Base-by-base conservation (phyloP, 2,888 invertebrate species). In the Mycalesis mineus region DNA sequence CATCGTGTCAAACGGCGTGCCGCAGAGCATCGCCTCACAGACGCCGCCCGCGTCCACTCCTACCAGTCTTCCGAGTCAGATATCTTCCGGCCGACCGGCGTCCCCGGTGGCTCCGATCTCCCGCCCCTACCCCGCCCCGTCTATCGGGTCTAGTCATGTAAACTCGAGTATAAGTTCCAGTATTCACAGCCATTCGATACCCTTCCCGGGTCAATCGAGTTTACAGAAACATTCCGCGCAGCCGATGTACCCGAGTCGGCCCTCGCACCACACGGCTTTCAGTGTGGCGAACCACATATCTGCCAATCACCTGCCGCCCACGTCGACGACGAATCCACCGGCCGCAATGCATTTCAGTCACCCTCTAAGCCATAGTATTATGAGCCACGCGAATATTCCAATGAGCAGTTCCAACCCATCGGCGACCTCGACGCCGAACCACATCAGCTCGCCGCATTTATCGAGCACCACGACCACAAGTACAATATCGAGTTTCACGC, bases 221-320 rank as follows among this genome's bases (percentile, higher is more conserved):
- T 77, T 85, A 76, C 88, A 81, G 71, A 88, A 88, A 86, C 88
- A 88, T 88, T 87, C 88, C 85, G 84, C 82, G 75, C 84, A 77
- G 65, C 70, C 86, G 68, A 78, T 75, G 63, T 88, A 85, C 69
- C 70, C 80, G 67, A 84, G 74, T 70, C 78, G 88, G 68, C 86
- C 88, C 55, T 75, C 84, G 55, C 88, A 88, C 69, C 82, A 84
- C 62, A 77, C 86, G 52, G 84, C 87, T 15, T 88, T 84, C 71
- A 80, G 82, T 65, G 82, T 85, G 63, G 74, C 84, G 22, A 84
- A 77, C 65, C 89, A 86, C 69, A 77, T 82, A 82, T 84, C 85
- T 82, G 88, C 85, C 82, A 92, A 81, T 90, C 92, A 78, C 89
- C 90, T 80, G 84, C 91, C 77, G 85, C 91, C 77, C 84, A 89